Evolutionary conservation across 2,113 vertebrate genomes (phyloP).

Genomic region (Tyto alba): DNA sequence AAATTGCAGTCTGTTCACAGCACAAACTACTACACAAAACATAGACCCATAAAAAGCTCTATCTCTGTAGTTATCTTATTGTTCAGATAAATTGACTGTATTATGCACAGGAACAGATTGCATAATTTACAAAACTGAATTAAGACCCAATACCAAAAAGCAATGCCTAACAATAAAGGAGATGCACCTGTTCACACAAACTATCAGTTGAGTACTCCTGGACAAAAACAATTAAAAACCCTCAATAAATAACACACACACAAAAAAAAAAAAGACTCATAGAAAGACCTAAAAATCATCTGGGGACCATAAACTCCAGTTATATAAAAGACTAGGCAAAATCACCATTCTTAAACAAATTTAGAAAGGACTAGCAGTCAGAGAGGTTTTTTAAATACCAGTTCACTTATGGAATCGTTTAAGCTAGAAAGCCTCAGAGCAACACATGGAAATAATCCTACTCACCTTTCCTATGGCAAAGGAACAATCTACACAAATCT

Average conservation of each 20-base stretch:
- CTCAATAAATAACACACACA: rapidly evolving
- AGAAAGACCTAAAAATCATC: neutral
- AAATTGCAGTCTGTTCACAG: neutral
- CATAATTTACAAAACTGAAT: neutral
- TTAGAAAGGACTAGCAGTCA: neutral
- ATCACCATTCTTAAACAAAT: neutral
- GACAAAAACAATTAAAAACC: neutral
- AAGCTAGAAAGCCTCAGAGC: neutral
- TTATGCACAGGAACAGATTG: neutral
- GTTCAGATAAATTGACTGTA: neutral
- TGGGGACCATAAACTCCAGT: neutral
- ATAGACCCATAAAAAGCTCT: neutral
- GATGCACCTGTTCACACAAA: neutral
- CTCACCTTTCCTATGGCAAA: conserved; percentile 21
- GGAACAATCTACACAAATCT: neutral
- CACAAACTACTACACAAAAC: neutral
- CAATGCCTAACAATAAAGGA: neutral
- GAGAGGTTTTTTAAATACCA: neutral
- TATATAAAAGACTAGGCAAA: neutral
- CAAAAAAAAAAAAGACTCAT: neutral
- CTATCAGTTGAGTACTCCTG: neutral
- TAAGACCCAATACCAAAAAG: neutral
- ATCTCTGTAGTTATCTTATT: neutral
- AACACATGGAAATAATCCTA: conserved; percentile 27
- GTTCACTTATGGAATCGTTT: neutral